Evolutionary conservation across 2,113 vertebrate species (phyloP).

Genomic region (Megaleporinus macrocephalus): DNA sequence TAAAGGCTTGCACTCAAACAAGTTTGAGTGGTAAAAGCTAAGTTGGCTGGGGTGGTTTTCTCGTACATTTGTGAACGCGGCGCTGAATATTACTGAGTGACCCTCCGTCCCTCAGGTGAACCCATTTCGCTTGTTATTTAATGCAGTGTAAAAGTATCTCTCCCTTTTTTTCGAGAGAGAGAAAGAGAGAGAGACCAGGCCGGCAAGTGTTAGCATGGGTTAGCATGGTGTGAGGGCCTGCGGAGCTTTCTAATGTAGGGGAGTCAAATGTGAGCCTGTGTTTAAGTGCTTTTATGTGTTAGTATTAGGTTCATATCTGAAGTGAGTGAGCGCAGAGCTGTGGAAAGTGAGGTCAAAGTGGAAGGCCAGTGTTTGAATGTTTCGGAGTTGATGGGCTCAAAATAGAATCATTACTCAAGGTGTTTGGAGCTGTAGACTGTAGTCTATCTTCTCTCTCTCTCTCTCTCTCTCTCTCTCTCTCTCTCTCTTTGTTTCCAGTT

Average conservation of each 20-base stretch:
- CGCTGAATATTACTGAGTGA: conserved; percentile 4
- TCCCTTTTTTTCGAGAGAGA: conserved; percentile 11
- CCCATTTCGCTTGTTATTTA: conserved; percentile 29
- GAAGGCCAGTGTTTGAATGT: conserved; percentile 48
- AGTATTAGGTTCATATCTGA: conserved; percentile 42
- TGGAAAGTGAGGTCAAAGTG: conserved; percentile 44
- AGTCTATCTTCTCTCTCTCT: not conserved
- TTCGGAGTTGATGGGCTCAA: conserved; percentile 29
- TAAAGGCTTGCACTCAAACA: conserved; percentile 17
- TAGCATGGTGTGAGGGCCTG: conserved; percentile 30
- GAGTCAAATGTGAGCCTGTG: conserved; percentile 20
- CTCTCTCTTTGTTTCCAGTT: conserved; percentile 11
- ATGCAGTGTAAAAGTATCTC: conserved; percentile 7
- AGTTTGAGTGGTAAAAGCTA: conserved; percentile 4
- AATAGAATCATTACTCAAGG: conserved; percentile 39
- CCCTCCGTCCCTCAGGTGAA: conserved; percentile 24
- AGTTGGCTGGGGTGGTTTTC: conserved; percentile 28
- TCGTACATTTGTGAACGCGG: conserved; percentile 27
- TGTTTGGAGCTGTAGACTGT: conserved; percentile 30
- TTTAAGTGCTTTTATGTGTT: conserved; percentile 49
- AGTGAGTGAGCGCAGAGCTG: conserved; percentile 39
- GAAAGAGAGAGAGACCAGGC: too few species aligned
- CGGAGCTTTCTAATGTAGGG: not conserved
- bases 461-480: not conserved
- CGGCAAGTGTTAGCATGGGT: conserved; percentile 16